A percentile compares a stretch with the other conserved stretches of the same genome.
These are phyloP conservation scores for Resseliella maxima DNA, from an alignment of 2,888 invertebrate genomes.

Conservation along the genomic window DNA sequence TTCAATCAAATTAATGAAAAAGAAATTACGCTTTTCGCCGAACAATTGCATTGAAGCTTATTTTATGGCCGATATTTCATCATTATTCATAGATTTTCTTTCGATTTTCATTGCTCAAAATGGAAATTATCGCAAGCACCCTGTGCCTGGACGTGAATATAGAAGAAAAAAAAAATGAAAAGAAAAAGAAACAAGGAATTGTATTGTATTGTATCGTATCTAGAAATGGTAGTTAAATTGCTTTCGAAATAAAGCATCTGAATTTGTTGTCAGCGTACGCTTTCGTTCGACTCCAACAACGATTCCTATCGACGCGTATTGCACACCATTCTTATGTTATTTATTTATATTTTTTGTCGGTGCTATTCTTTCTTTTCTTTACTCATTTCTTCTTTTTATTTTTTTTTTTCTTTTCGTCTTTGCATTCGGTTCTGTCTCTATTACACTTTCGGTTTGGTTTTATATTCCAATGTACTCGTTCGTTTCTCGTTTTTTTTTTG, in stretches of 20 bases:
- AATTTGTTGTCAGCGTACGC: slow-evolving; percentile 28
- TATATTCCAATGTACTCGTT: not conserved
- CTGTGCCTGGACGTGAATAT: not conserved
- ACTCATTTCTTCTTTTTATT: not conserved
- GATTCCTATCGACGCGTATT: slow-evolving; percentile 48
- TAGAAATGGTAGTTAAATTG: slow-evolving; percentile 41
- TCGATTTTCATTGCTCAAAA: too few species aligned
- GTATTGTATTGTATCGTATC: slow-evolving; percentile 21
- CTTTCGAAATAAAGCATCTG: slow-evolving; percentile 31
- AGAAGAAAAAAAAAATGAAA: not conserved
- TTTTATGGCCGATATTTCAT: too few species aligned
- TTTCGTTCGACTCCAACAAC: not conserved
- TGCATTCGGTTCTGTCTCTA: not conserved
- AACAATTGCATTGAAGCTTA: too few species aligned
- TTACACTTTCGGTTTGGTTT: not conserved
- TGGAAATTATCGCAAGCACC: not conserved
- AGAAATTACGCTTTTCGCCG: too few species aligned
- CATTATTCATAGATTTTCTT: too few species aligned
- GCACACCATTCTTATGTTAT: slow-evolving; percentile 35
- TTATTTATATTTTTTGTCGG: not conserved
- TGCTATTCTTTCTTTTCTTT: not conserved
- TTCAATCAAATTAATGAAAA: not conserved
- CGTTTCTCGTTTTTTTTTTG: not conserved
- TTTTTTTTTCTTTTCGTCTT: not conserved
- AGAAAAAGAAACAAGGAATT: not conserved